Evolutionary conservation across 1,140 invertebrate genomes (phyloP).

Genomic region (Nixonia krombeini): DNA sequence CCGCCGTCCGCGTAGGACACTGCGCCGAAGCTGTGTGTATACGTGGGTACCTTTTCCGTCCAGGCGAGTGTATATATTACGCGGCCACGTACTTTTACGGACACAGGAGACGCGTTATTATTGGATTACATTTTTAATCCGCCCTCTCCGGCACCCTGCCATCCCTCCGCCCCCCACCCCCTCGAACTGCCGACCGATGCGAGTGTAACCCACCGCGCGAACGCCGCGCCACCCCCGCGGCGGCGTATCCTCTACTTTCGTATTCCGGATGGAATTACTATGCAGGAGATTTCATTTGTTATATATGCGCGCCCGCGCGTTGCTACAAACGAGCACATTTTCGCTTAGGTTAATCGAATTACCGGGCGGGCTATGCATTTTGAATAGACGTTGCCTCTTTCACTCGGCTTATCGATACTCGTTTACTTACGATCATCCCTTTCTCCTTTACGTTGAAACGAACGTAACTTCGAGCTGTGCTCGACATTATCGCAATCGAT

Average conservation of each 20-base stretch:
- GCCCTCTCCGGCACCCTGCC: constrained; percentile 54
- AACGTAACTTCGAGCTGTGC: too few species aligned
- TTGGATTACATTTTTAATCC: constrained; percentile 74
- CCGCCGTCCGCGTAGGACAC: constrained; percentile 43
- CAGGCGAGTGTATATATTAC: constrained; percentile 44
- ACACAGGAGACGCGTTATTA: constrained; percentile 71
- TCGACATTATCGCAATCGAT: too few species aligned
- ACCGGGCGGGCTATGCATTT: constrained; percentile 65
- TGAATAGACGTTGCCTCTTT: constrained; percentile 60
- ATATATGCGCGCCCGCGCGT: constrained; percentile 63
- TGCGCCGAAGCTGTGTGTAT: constrained; percentile 31
- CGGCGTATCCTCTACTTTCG: constrained; percentile 63
- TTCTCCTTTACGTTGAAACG: too few species aligned
- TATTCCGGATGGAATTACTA: constrained; percentile 72
- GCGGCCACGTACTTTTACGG: constrained; percentile 61
- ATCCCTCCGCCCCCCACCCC: constrained; percentile 21
- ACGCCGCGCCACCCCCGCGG: too few species aligned
- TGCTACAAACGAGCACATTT: constrained; percentile 70
- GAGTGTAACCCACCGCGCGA: constrained; percentile 49
- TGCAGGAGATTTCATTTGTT: constrained; percentile 72
- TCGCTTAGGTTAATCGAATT: constrained; percentile 70
- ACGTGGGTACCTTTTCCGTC: constrained; percentile 50
- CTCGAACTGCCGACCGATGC: constrained; percentile 49
- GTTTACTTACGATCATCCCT: constrained; percentile 34
- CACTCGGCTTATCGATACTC: constrained; percentile 50